A percentile compares a stretch with the other conserved stretches of the same genome.
Conservation (phyloP, 2,113 vertebrate genomes). For the Rhegmatorhina hoffmannsi region DNA sequence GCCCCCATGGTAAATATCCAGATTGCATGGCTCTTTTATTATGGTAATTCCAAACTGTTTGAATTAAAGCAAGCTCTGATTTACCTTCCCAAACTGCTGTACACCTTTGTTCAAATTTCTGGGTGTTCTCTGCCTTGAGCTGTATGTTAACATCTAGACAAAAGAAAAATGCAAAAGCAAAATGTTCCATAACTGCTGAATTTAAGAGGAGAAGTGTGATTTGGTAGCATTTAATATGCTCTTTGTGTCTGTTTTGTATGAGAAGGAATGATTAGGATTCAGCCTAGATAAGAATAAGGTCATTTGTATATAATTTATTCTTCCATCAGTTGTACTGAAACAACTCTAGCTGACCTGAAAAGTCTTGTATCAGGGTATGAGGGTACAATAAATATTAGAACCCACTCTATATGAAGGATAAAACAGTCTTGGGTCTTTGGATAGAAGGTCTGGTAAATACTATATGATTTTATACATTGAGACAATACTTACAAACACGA, state of each 20-base stretch:
- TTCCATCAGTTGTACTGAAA: not conserved
- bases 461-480: not conserved
- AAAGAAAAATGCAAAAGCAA: not conserved
- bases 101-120: not conserved
- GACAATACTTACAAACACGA: slow-evolving; percentile 54
- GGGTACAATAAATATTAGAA: not conserved
- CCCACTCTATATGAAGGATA: not conserved
- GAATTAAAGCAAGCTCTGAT: not conserved
- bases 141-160: not conserved
- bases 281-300: not conserved
- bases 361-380: not conserved
- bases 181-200: not conserved
- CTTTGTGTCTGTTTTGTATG: not conserved
- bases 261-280: not conserved
- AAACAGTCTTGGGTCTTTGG: not conserved
- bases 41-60: not conserved
- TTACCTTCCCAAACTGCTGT: not conserved
- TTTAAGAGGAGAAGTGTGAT: not conserved
- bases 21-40: not conserved
- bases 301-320: not conserved
- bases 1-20: not conserved
- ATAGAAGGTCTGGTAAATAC: not conserved
- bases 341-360: not conserved
- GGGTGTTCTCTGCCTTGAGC: not conserved
- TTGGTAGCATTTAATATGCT: not conserved